Base-by-base conservation (phyloP, 2,113 vertebrate genomes). In the Agapornis roseicollis region DNA sequence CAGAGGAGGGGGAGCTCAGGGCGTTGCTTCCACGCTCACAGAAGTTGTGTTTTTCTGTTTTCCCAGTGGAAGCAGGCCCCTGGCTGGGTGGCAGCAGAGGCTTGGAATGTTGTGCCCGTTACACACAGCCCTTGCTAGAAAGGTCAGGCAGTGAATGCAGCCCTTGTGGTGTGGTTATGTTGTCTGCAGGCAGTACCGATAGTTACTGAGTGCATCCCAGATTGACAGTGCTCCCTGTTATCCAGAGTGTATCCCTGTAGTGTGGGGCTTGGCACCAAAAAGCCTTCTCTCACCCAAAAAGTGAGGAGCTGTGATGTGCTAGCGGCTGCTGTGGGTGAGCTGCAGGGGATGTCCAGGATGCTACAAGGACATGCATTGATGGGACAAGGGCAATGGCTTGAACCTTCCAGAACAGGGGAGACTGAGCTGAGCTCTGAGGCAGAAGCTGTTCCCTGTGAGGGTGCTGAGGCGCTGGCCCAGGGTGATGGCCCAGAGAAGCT, bases 141-240 rank as follows among this genome's bases (percentile, higher is more conserved):
- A 24, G 23, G 28, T 17, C 3, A 3, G 56, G 56, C 56, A 20
- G 24, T 2, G 7, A 27, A 42, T n/a, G 27, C 25, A 24, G 58
- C 60, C 29, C 31, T 31, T 0, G 4, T 2, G 3, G 4, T 2
- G 3, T 6, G 50, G 66, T 37, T 50, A 10, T 2, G 18, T 33
- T 25, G 37, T 14, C 46, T 31, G 41, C 2, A 11, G 47, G 41
- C 61, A 42, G n/a, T 23, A 64, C 41, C 2, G 1, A 28, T 15
- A 33, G 25, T 64, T 31, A 33, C 50, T 0, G 2, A 13, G 29
- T 3, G 42, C 23, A 29, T 50, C 49, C 56, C 2, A 4, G 23
- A 10, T 53, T 46, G 33, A 33, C 33, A 23, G 37, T 0, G 4
- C 22, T 11, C 27, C 5, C 27, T 7, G 17, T 33, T 69, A 17